These are phyloP conservation scores for Cotesia vestalis DNA, from an alignment of 1,140 invertebrate species.

Conservation along the genomic window DNA sequence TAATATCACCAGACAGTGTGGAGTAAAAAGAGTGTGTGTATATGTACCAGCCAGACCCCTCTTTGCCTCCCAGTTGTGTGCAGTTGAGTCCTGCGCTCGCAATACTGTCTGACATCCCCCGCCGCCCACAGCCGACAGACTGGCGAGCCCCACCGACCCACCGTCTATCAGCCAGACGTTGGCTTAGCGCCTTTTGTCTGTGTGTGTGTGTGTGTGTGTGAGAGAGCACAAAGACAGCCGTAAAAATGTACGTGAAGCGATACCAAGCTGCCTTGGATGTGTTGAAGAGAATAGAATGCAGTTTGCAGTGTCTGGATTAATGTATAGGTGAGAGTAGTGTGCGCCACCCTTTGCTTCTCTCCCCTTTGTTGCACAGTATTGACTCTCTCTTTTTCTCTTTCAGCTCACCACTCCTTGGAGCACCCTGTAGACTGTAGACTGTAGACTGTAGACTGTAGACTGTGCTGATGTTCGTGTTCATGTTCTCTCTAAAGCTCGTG, in stretches of 20 bases:
- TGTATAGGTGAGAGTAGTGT: too few relatives aligned
- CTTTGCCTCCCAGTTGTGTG: conserved; percentile 5
- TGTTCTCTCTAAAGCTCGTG: background rate
- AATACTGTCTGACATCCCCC: conserved; percentile 32
- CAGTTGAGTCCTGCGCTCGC: conserved; percentile 24
- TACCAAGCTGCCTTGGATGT: background rate
- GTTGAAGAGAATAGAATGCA: too few relatives aligned
- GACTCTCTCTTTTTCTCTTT: too few relatives aligned
- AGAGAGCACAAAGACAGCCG: conserved; percentile 21
- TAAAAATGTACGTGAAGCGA: too few relatives aligned
- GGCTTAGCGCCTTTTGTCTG: conserved; percentile 26
- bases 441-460: background rate
- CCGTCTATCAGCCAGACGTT: conserved; percentile 25
- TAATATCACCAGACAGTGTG: too few relatives aligned
- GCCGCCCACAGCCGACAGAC: conserved; percentile 31
- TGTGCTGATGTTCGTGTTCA: too few relatives aligned
- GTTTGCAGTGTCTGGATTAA: too few relatives aligned
- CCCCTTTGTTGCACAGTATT: too few relatives aligned
- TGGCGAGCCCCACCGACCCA: conserved; percentile 21
- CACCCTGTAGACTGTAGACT: too few relatives aligned
- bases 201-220: conserved; percentile 6
- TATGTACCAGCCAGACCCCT: background rate
- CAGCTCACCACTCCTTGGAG: too few relatives aligned
- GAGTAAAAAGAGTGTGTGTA: too few relatives aligned
- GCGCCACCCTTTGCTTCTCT: too few relatives aligned